Evolutionary conservation across 2,113 vertebrate genomes (phyloP).

Genomic region (Labeo rohita): DNA sequence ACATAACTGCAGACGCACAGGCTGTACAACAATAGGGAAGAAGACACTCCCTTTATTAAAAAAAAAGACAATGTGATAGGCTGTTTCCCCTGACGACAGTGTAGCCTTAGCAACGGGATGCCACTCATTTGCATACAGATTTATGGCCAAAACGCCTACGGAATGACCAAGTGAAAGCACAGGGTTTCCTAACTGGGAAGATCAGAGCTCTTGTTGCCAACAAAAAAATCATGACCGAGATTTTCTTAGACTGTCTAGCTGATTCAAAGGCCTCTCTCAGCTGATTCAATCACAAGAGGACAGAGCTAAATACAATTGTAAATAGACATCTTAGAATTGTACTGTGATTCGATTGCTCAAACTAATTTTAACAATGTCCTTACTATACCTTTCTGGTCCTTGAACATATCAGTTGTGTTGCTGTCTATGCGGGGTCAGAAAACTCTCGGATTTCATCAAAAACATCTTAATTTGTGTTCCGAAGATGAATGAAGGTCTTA

Average conservation of each 20-base stretch:
- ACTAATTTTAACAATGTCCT: no score
- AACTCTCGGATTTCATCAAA: no score
- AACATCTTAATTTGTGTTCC: no score
- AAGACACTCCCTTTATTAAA: slow-evolving; percentile 37
- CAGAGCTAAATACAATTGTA: neutral
- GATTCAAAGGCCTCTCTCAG: neutral
- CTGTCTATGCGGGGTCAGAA: no score
- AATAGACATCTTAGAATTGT: neutral
- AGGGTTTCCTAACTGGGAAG: neutral
- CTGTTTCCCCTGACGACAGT: slow-evolving; percentile 19
- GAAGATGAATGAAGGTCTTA: no score
- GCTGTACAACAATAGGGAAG: neutral
- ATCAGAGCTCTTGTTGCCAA: slow-evolving; percentile 3
- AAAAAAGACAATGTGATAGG: slow-evolving; percentile 19
- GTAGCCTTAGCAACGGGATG: slow-evolving; percentile 45
- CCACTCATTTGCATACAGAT: slow-evolving; percentile 46
- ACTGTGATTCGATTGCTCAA: neutral
- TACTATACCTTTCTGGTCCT: no score
- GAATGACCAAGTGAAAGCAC: slow-evolving; percentile 19
- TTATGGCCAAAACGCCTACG: slow-evolving; percentile 1
- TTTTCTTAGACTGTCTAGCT: slow-evolving; percentile 8
- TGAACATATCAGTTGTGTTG: no score
- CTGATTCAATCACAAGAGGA: neutral
- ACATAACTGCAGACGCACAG: slow-evolving; percentile 31
- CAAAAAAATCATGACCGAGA: neutral